Base-by-base conservation (phyloP, 2,888 invertebrate genomes). In the Heteromyza rotundicornis region DNA sequence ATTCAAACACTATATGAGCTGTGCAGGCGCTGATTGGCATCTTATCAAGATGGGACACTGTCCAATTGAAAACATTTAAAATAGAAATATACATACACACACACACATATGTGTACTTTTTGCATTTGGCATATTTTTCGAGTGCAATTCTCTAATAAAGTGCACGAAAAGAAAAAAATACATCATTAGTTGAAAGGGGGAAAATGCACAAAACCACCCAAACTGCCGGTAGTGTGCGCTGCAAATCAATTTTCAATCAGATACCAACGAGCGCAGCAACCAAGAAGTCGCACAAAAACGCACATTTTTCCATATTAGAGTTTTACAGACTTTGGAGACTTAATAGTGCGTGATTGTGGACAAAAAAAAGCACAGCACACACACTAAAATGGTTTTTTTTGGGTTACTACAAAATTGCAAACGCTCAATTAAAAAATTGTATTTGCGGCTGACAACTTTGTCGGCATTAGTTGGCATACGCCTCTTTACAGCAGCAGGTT, bases 31-130 rank as follows among this genome's bases (percentile, higher is more conserved):
- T 77, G 80, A 82, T 81, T 81, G 77, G 73, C 78, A 77, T 77
- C 80, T 82, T 81, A 82, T 82, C 81, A 73, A 73, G 81, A 82
- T 82, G 76, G 81, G 82, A 74, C 78, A 74, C 68, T 78, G 80
- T 79, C 81, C 81, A 82, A 78, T 80, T 79, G 75, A 78, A 52
- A 52, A 50, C 69, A 75, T 75, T 66, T 70, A 73, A 76, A 74
- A 76, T 77, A 47, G 47, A 47, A 47, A 47, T 19, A 47, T 40
- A n/a, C n/a, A n/a, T n/a, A n/a, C n/a, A n/a, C n/a, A n/a, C n/a
- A n/a, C n/a, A n/a, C n/a, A n/a, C n/a, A n/a, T n/a, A n/a, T n/a
- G n/a, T n/a, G n/a, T n/a, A n/a, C n/a, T n/a, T 7, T 47, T 47
- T 14, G 17, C 47, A 17, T 20, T 47, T 47, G 47, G 19, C 47